Conservation (phyloP, 2,113 vertebrate species). For the Coreoperca whiteheadi region DNA sequence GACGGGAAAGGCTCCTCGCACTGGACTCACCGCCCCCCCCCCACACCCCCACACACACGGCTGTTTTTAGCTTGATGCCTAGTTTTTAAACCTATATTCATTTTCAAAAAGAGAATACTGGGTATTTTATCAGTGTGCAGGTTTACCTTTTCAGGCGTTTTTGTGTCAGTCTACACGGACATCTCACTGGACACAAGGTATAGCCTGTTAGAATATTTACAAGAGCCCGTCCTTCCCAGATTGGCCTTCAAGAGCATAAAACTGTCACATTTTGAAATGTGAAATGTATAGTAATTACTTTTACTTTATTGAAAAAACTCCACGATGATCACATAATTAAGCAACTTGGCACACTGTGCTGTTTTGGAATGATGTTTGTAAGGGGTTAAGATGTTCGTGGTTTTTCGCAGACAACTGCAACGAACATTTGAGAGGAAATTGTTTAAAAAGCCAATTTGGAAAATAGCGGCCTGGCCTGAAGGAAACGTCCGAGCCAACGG, state of each 20-base stretch:
- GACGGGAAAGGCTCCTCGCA: neutral
- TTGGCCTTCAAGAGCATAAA: neutral
- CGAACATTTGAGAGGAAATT: neutral
- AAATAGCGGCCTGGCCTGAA: neutral
- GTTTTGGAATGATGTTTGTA: neutral
- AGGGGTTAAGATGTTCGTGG: neutral
- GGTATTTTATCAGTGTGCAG: conserved; percentile 1
- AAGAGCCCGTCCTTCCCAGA: neutral
- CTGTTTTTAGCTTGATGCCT: neutral
- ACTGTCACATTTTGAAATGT: conserved; percentile 8
- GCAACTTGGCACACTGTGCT: neutral
- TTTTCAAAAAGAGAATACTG: neutral
- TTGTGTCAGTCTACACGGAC: neutral
- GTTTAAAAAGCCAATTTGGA: neutral
- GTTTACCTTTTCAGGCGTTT: neutral
- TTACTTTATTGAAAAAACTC: neutral
- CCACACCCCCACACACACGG: too few species aligned
- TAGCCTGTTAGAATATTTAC: neutral
- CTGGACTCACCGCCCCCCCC: neutral
- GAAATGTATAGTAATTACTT: conserved; percentile 2
- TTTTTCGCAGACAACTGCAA: conserved; percentile 1
- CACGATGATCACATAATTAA: neutral
- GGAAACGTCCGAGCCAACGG: neutral
- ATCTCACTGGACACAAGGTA: neutral
- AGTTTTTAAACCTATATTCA: neutral